phyloP scores from a whole-genome alignment of 2,888 invertebrate species.

The Rhopalosiphum nymphaeae region DNA sequence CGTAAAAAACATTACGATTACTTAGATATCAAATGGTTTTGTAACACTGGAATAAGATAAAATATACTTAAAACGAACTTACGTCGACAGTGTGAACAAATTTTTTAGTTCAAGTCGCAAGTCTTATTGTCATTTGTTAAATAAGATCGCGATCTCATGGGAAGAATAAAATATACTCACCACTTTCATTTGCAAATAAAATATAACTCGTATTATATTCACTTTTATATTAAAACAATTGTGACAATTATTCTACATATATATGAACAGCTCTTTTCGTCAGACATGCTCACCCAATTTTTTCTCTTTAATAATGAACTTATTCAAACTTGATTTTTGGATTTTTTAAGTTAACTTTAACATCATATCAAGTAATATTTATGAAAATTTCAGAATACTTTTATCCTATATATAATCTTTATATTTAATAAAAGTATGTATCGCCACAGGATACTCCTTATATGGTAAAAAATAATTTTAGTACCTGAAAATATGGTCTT shows the following conservation, averaged over 20 bases:
- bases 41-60: neutral
- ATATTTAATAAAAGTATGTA: neutral
- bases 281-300: neutral
- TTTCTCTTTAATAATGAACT: neutral
- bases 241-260: neutral
- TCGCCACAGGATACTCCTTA: neutral
- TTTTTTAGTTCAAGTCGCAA: neutral
- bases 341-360: neutral
- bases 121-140: slow-evolving; percentile 2
- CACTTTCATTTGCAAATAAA: neutral
- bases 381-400: neutral
- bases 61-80: neutral
- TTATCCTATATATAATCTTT: neutral
- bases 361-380: neutral
- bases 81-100: neutral
- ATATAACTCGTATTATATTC: neutral
- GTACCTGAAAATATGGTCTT: neutral
- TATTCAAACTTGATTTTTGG: neutral
- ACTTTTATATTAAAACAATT: neutral
- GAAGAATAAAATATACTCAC: neutral
- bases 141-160: neutral
- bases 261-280: neutral
- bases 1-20: neutral
- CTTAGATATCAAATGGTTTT: neutral
- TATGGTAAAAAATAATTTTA: neutral